phyloP scores from a whole-genome alignment of 2,888 invertebrate genomes.

The Xestoiulus laeticollis region DNA sequence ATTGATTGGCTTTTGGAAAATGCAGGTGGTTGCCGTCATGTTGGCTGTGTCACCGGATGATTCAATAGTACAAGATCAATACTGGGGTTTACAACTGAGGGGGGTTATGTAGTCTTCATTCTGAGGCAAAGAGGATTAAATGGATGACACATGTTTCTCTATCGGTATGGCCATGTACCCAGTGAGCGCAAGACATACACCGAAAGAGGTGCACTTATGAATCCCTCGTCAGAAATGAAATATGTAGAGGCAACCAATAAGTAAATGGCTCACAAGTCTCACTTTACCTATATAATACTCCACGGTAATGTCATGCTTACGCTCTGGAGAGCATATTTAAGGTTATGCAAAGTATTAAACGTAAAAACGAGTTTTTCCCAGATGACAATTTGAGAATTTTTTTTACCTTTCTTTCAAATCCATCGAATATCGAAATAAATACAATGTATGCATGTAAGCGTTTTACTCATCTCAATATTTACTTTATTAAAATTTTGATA shows the following conservation, averaged over 20 bases:
- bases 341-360: not conserved
- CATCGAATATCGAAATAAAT: no score
- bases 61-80: constrained; percentile 32
- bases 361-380: not conserved
- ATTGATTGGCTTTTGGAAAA: constrained; percentile 14
- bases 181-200: not conserved
- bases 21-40: constrained; percentile 24
- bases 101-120: not conserved
- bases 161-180: not conserved
- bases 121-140: not conserved
- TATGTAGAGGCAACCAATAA: not conserved
- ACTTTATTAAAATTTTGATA: no score
- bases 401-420: not conserved
- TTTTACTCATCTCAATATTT: no score
- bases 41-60: constrained; percentile 34
- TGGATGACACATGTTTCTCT: constrained; percentile 30
- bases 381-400: not conserved
- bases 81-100: not conserved
- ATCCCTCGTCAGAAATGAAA: constrained; percentile 1
- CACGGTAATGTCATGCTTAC: not conserved
- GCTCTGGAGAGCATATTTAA: not conserved
- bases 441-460: no score
- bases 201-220: not conserved
- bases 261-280: not conserved
- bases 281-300: not conserved